Evolutionary conservation across 2,113 vertebrate species (phyloP), one percentile per base, ranked within the genome.

Genomic region (Anolis carolinensis): DNA sequence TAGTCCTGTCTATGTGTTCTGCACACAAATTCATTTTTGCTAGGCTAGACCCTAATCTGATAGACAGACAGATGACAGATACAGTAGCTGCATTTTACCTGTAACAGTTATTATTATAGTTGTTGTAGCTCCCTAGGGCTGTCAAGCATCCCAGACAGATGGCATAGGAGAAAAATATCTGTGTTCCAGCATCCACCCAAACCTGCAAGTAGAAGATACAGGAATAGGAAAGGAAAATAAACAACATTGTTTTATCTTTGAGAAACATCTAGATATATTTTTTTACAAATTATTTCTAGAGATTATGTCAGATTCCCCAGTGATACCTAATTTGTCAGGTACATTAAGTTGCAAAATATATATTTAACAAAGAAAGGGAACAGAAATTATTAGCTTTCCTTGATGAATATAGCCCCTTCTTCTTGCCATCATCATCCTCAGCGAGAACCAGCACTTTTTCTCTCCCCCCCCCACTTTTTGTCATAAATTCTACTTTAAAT

Each of bases 101-200:
- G 97, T 99, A 99, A 95, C 99, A 99, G 95, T 99, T 99, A 87
- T 99, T 99, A 93, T 99, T 96, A 81, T 99, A 99, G 93, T 97
- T 96, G 94, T 99, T 99, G 92, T 99, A 99, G 89, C 99, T 99
- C 59, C 99, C 99, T 89, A 99, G 93, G 74, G 99, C 98, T 27
- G 99, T 99, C 93, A 99, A 96, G 90, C 98, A 99, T 48, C 98
- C 99, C 95, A 99, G 86, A 93, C 99, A 99, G 95, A 99, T 99
- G 36, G 98, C 99, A 1, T 99, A 99, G 30, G 99, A 99, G 96
- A 99, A 99, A 82, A 99, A 99, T 88, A 99, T 99, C 94, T 99
- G 99, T 0, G 99, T 99, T 76, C 99, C 98, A 1, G 99, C 99
- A 88, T 99, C 99, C 88, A 99, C 98, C 99, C 99, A 99, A 72